Evolutionary conservation across 2,888 invertebrate species (phyloP).

Genomic region (Calephelis perditalis): DNA sequence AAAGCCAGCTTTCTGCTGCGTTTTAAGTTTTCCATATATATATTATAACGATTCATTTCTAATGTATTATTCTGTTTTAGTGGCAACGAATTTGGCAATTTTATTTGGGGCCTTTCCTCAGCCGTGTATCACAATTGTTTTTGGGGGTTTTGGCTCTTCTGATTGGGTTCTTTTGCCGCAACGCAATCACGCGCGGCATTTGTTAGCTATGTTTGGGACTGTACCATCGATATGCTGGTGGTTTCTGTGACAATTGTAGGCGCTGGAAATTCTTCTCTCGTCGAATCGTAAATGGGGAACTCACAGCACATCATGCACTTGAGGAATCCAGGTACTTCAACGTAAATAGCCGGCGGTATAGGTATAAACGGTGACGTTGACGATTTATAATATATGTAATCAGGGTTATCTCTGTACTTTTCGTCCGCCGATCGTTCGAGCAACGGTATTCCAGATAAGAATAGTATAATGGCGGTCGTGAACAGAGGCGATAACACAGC

Average conservation of each 20-base stretch:
- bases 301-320: conserved; percentile 93
- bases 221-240: conserved; percentile 83
- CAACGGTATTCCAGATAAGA: conserved; percentile 93
- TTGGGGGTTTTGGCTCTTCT: conserved; percentile 42
- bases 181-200: conserved; percentile 63
- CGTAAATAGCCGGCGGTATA: conserved; percentile 91
- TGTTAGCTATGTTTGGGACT: conserved; percentile 84
- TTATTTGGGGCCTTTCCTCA: conserved; percentile 56
- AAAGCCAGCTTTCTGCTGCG: conserved; percentile 60
- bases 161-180: conserved; percentile 57
- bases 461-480: conserved; percentile 90
- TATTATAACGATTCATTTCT: conserved; percentile 68
- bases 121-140: conserved; percentile 75
- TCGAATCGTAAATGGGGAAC: conserved; percentile 90
- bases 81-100: conserved; percentile 66
- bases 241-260: conserved; percentile 82
- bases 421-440: conserved; percentile 93
- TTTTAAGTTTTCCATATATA: conserved; percentile 63
- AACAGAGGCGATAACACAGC: conserved; percentile 92
- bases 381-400: conserved; percentile 91
- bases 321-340: conserved; percentile 89
- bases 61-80: conserved; percentile 65
- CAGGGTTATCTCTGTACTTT: conserved; percentile 90
- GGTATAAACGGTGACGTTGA: conserved; percentile 94
- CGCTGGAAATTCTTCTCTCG: conserved; percentile 81